Conservation (phyloP, 2,797 vertebrate species). For the Miichthys miiuy region DNA sequence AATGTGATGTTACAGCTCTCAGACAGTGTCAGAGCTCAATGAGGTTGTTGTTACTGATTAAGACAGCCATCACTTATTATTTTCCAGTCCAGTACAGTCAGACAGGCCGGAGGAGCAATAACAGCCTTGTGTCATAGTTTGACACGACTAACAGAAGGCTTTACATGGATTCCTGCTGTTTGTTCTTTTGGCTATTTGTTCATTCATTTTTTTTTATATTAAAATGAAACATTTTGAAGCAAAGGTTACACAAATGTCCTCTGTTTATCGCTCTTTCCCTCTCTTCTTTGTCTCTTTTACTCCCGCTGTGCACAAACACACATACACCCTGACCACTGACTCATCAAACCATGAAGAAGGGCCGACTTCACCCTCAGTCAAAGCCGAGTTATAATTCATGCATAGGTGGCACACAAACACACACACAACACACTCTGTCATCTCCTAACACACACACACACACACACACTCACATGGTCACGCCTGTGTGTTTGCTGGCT, state of each 20-base stretch:
- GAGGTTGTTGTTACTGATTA: conserved; percentile 81
- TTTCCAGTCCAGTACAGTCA: conserved; percentile 68
- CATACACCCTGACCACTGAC: conserved; percentile 68
- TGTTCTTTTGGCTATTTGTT: conserved; percentile 31
- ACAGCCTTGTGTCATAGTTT: conserved; percentile 55
- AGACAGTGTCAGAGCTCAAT: conserved; percentile 60
- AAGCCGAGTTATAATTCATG: conserved; percentile 74
- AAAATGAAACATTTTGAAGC: conserved; percentile 43
- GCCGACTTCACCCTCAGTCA: conserved; percentile 68
- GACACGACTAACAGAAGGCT: conserved; percentile 52
- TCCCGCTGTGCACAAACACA: conserved; percentile 50
- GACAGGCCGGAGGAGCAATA: conserved; percentile 53
- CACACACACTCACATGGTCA: conserved; percentile 66
- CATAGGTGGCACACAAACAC: conserved; percentile 69
- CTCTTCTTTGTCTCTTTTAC: conserved; percentile 53
- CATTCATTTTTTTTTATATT: conserved; percentile 41
- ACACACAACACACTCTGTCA: conserved; percentile 37
- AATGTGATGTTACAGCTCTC: conserved; percentile 65
- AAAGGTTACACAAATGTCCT: conserved; percentile 42
- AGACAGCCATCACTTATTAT: conserved; percentile 81
- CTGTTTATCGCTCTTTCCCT: conserved; percentile 52
- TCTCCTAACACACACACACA: conserved; percentile 10
- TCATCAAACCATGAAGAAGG: conserved; percentile 77
- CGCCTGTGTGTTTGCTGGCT: conserved; percentile 81
- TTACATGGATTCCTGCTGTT: conserved; percentile 46